Conservation (phyloP, 2,888 invertebrate genomes). For the Pachymerium ferrugineum region DNA sequence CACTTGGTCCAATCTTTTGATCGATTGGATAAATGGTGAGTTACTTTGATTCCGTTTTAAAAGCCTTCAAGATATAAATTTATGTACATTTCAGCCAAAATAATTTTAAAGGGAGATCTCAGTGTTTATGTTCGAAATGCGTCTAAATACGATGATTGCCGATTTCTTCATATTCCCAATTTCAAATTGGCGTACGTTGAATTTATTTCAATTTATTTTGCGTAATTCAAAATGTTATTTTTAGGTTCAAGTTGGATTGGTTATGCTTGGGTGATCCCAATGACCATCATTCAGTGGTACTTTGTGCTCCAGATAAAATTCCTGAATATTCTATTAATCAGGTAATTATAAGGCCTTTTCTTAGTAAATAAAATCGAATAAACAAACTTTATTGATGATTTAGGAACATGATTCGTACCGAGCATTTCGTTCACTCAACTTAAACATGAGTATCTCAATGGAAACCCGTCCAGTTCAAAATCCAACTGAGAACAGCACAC, state of each 20-base stretch:
- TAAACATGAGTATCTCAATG: constrained; percentile 69
- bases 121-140: constrained; percentile 94
- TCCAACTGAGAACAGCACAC: constrained; percentile 41
- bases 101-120: constrained; percentile 85
- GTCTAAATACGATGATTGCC: constrained; percentile 97
- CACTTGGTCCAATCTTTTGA: constrained; percentile 84
- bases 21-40: constrained; percentile 91
- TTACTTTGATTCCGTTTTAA: background rate
- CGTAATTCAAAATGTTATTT: background rate
- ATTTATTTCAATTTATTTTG: background rate
- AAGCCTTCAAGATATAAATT: too few species aligned
- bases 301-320: constrained; percentile 90
- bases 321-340: constrained; percentile 96
- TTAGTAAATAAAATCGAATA: too few species aligned
- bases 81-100: constrained; percentile 57
- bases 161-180: constrained; percentile 83
- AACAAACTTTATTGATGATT: too few species aligned
- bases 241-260: constrained; percentile 75
- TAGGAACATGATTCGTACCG: constrained; percentile 91
- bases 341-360: constrained; percentile 52
- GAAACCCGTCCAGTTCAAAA: constrained; percentile 69
- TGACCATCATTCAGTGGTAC: constrained; percentile 91
- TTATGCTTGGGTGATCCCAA: constrained; percentile 85
- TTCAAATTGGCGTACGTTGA: constrained; percentile 61
- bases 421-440: constrained; percentile 82